Evolutionary conservation across 1,140 invertebrate genomes (phyloP).

Genomic region (Drosophila mayri): DNA sequence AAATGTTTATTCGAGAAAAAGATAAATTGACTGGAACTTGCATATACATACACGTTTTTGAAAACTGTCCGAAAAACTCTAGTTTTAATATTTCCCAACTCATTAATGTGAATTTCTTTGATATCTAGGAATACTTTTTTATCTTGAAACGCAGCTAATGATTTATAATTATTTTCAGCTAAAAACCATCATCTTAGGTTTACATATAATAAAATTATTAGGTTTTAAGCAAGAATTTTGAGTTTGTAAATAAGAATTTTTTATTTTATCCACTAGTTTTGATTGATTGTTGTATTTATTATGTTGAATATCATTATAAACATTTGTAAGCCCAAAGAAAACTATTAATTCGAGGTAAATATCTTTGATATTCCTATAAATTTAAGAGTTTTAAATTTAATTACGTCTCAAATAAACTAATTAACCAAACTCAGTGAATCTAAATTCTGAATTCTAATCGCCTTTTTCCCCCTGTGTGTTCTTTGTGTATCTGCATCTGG

Average conservation of each 20-base stretch:
- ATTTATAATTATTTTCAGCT: neutral
- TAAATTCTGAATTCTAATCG: too few species aligned
- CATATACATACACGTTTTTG: neutral
- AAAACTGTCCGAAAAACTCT: neutral
- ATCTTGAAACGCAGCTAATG: neutral
- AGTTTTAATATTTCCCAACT: neutral
- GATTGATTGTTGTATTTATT: neutral
- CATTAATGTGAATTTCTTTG: too few species aligned
- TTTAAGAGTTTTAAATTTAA: too few species aligned
- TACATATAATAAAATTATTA: neutral
- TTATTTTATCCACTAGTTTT: neutral
- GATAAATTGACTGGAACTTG: neutral
- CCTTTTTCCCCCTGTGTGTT: conserved; percentile 1
- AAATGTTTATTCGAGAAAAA: conserved; percentile 12
- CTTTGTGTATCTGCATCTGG: conserved; percentile 40
- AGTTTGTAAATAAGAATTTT: neutral
- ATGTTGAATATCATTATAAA: neutral
- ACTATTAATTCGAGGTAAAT: too few species aligned
- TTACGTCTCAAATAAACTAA: too few species aligned
- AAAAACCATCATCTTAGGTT: neutral
- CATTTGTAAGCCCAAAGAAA: neutral
- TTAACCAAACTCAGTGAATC: neutral
- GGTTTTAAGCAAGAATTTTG: too few species aligned
- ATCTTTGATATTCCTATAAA: neutral
- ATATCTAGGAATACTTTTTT: neutral